phyloP scores from a whole-genome alignment of 2,797 vertebrate species.

The Tragopan temminckii region DNA sequence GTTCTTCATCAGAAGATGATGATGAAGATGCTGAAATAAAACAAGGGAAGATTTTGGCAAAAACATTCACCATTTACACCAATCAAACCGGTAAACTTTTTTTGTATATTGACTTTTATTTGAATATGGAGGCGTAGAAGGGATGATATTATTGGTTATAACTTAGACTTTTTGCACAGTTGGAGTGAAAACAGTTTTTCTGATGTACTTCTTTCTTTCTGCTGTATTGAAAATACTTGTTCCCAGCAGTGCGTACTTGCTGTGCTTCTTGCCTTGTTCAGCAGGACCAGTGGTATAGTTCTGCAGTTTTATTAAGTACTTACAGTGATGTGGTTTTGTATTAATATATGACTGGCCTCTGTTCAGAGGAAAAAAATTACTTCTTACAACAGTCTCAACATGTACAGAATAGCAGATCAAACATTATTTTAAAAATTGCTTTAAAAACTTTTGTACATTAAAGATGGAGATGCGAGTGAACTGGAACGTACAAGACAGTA shows the following conservation, averaged over 20 bases:
- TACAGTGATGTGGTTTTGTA: background rate
- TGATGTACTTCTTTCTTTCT: background rate
- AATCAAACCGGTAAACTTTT: conserved; percentile 87
- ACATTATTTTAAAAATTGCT: background rate
- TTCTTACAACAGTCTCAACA: background rate
- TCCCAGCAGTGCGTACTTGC: background rate
- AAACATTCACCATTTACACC: conserved; percentile 91
- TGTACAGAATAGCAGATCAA: background rate
- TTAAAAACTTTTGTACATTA: conserved; percentile 50
- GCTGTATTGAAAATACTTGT: background rate
- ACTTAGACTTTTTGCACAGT: background rate
- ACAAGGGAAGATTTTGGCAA: conserved; percentile 88
- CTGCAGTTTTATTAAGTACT: background rate
- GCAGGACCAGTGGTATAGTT: background rate
- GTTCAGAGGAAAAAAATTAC: background rate
- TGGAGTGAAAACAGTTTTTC: background rate
- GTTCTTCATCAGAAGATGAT: conserved; percentile 89
- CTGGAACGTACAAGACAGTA: conserved; percentile 91
- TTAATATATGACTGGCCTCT: background rate
- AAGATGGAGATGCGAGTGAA: conserved; percentile 88
- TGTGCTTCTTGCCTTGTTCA: background rate
- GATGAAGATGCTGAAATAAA: conserved; percentile 85
- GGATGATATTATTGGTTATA: background rate
- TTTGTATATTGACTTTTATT: background rate
- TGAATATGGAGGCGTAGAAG: background rate